A percentile compares a stretch with the other conserved stretches of the same genome.
Evolutionary conservation across 64 coral and sea anemone species (phyloP).

Genomic region (Anthopleura sola): DNA sequence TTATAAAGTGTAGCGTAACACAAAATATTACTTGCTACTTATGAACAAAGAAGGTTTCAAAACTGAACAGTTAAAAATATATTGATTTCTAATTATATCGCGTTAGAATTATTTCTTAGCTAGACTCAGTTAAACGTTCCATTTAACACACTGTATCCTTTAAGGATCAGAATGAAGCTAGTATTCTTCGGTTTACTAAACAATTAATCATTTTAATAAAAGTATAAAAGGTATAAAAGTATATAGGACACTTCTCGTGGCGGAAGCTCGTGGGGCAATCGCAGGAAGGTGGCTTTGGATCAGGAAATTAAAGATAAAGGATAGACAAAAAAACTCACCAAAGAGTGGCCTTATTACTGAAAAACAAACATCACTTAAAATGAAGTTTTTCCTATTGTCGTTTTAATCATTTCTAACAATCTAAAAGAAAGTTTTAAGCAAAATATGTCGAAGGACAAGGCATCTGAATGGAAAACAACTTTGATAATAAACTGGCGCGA

Average conservation of each 20-base stretch:
- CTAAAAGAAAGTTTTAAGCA: background rate
- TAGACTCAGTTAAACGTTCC: background rate
- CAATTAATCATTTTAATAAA: background rate
- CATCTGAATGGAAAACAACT: too few species aligned
- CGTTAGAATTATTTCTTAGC: background rate
- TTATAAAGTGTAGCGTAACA: too few species aligned
- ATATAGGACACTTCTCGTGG: background rate
- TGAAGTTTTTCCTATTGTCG: background rate
- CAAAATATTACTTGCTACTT: too few species aligned
- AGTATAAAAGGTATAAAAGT: background rate
- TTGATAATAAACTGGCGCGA: background rate
- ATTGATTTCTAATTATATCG: too few species aligned
- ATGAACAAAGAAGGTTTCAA: too few species aligned
- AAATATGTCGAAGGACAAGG: background rate
- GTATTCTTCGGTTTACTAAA: background rate
- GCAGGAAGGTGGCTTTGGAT: background rate
- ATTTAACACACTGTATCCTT: background rate
- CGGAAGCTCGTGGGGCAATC: background rate
- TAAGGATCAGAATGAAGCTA: background rate
- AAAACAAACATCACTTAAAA: background rate
- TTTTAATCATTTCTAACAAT: slow-evolving; percentile 1
- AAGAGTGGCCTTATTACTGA: background rate
- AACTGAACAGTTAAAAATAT: too few species aligned
- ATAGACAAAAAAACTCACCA: background rate
- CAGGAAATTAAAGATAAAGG: background rate